phyloP scores from a whole-genome alignment of 2,797 vertebrate genomes.

The Channa striata region DNA sequence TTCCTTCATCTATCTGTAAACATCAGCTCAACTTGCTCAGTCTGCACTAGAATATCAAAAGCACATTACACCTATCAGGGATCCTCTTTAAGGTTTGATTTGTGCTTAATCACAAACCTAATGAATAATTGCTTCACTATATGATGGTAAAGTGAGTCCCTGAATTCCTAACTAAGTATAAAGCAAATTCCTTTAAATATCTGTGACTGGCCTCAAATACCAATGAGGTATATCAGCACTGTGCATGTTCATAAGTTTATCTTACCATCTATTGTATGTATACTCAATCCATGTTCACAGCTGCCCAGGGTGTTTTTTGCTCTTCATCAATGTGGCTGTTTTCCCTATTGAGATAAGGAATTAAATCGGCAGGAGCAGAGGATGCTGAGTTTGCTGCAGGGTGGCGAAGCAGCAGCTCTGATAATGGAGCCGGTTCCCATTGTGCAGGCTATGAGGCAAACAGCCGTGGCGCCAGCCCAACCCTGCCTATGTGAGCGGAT shows the following conservation, averaged over 20 bases:
- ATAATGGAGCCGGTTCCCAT: slow-evolving; percentile 81
- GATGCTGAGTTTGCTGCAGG: slow-evolving; percentile 82
- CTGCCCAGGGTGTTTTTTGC: slow-evolving; percentile 68
- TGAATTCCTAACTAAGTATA: slow-evolving; percentile 57
- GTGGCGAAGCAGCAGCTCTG: slow-evolving; percentile 76
- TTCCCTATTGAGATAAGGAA: slow-evolving; percentile 81
- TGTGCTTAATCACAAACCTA: slow-evolving; percentile 51
- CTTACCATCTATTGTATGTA: slow-evolving; percentile 62
- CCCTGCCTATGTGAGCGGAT: slow-evolving; percentile 73
- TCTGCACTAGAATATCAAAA: slow-evolving; percentile 42
- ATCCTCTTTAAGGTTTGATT: slow-evolving; percentile 50
- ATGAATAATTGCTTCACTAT: slow-evolving; percentile 60
- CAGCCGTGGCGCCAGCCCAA: slow-evolving; percentile 77
- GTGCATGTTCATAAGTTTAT: slow-evolving; percentile 47
- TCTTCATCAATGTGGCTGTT: slow-evolving; percentile 73
- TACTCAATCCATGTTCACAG: slow-evolving; percentile 61
- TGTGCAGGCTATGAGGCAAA: slow-evolving; percentile 79
- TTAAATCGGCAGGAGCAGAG: slow-evolving; percentile 79
- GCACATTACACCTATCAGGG: slow-evolving; percentile 36
- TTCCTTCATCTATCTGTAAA: slow-evolving; percentile 56
- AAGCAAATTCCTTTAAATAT: slow-evolving; percentile 53
- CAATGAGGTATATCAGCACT: slow-evolving; percentile 39
- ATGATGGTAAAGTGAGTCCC: slow-evolving; percentile 36
- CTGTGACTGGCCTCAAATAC: slow-evolving; percentile 39
- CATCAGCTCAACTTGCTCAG: slow-evolving; percentile 23